A percentile compares a stretch with the other conserved stretches of the same genome.
Evolutionary conservation across 2,888 invertebrate genomes (phyloP).

Genomic region (Leucania comma): DNA sequence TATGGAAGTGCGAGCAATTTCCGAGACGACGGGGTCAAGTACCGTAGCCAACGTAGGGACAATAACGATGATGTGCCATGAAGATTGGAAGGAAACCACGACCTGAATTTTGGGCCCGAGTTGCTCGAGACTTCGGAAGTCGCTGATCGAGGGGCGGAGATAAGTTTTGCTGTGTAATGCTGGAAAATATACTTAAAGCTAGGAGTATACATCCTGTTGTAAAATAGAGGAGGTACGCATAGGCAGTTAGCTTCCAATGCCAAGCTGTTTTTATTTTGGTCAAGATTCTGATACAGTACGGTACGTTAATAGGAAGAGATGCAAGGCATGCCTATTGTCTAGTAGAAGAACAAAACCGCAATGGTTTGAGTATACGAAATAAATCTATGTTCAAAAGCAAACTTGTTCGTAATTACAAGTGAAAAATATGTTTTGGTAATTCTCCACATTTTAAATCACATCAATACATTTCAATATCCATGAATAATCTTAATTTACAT

Average conservation of each 20-base stretch:
- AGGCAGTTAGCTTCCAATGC: neutral
- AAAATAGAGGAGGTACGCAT: neutral
- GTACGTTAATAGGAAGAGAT: neutral
- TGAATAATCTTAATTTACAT: neutral
- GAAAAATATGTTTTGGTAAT: neutral
- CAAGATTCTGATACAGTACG: neutral
- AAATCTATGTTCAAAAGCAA: neutral
- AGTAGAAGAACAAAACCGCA: neutral
- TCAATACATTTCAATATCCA: neutral
- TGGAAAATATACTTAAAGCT: conserved; percentile 12
- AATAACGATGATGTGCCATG: conserved; percentile 72
- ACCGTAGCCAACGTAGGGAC: conserved; percentile 52
- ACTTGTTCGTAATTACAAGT: neutral
- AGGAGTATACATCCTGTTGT: neutral
- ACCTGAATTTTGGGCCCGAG: conserved; percentile 65
- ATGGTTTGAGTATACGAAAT: neutral
- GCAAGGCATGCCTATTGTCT: neutral
- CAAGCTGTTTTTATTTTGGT: conserved; percentile 1
- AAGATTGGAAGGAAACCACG: conserved; percentile 77
- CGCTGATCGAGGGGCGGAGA: conserved; percentile 40
- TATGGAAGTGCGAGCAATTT: conserved; percentile 78
- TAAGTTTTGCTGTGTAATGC: conserved; percentile 36
- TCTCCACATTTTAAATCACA: neutral
- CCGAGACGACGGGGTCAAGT: conserved; percentile 78
- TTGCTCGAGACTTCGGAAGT: conserved; percentile 43